Evolutionary conservation across 2,797 vertebrate genomes (phyloP).

Genomic region (Brachyrhaphis roseni): DNA sequence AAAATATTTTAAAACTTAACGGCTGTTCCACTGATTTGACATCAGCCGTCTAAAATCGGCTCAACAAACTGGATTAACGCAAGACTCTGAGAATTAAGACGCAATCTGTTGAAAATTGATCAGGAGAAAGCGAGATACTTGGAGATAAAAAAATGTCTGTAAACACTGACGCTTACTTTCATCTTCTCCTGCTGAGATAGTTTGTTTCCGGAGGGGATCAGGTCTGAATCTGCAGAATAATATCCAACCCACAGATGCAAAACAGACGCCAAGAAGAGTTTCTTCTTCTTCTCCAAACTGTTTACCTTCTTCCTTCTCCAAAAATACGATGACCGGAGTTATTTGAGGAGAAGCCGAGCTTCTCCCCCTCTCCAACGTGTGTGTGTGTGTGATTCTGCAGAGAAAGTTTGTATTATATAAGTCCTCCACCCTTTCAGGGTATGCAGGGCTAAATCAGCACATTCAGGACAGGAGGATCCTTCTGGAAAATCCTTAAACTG

Average conservation of each 20-base stretch:
- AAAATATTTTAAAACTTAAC: constrained; percentile 25
- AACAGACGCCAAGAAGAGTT: constrained; percentile 1
- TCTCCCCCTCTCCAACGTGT: constrained; percentile 7
- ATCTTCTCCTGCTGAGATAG: constrained; percentile 29
- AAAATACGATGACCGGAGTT: constrained; percentile 44
- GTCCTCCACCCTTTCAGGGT: constrained; percentile 57
- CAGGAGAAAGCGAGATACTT: constrained; percentile 42
- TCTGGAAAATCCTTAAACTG: constrained; percentile 51
- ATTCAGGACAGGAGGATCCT: constrained; percentile 51
- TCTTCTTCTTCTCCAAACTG: constrained; percentile 23
- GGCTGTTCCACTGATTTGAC: constrained; percentile 46
- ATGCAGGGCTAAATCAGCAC: constrained; percentile 43
- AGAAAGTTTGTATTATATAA: constrained; percentile 59
- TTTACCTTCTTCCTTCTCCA: constrained; percentile 16
- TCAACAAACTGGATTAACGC: constrained; percentile 66
- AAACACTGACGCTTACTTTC: constrained; percentile 12
- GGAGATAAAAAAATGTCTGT: constrained; percentile 17
- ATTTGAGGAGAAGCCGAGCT: constrained; percentile 53
- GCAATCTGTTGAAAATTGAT: constrained; percentile 55
- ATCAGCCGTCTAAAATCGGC: constrained; percentile 18
- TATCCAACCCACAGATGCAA: constrained; percentile 19
- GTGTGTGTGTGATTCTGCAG: constrained; percentile 26
- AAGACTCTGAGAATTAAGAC: constrained; percentile 60
- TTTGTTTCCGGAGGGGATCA: constrained; percentile 23
- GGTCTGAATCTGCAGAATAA: constrained; percentile 38